Percentiles rank a stretch among this genome's conserved stretches.
These are phyloP conservation scores for Ctenoplectra terminalis DNA, from an alignment of 1,140 invertebrate species.

Conservation along the genomic window DNA sequence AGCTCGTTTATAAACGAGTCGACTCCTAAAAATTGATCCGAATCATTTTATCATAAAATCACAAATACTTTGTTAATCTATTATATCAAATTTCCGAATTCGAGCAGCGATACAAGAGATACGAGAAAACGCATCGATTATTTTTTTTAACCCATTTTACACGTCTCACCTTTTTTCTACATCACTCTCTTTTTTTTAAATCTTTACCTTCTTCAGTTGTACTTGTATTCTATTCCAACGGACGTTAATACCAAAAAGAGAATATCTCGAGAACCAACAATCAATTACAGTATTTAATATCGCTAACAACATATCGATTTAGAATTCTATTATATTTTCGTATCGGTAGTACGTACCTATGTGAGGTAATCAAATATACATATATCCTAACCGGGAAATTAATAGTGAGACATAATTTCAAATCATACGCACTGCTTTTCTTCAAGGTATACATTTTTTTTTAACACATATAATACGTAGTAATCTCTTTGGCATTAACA, in stretches of 20 bases:
- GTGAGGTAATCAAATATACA: background rate
- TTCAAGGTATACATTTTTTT: conserved; percentile 25
- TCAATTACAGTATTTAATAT: background rate
- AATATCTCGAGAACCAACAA: conserved; percentile 44
- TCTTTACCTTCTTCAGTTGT: conserved; percentile 53
- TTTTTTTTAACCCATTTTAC: conserved; percentile 49
- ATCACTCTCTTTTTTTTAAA: conserved; percentile 24
- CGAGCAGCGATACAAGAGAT: conserved; percentile 23
- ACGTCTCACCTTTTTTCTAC: conserved; percentile 35
- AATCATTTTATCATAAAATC: background rate
- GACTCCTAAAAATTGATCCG: background rate
- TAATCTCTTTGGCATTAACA: conserved; percentile 60
- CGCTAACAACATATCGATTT: conserved; percentile 37
- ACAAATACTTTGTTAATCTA: background rate
- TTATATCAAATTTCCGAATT: background rate
- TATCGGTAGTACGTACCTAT: background rate
- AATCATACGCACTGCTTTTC: background rate
- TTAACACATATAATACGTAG: conserved; percentile 35
- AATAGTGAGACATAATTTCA: background rate
- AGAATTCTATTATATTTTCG: conserved; percentile 5
- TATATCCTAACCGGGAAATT: background rate
- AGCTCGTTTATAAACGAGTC: background rate
- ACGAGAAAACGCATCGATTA: conserved; percentile 48
- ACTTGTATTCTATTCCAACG: conserved; percentile 49
- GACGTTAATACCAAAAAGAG: conserved; percentile 68